phyloP scores from a whole-genome alignment of 2,888 invertebrate species.

The Hybos culiciformis region DNA sequence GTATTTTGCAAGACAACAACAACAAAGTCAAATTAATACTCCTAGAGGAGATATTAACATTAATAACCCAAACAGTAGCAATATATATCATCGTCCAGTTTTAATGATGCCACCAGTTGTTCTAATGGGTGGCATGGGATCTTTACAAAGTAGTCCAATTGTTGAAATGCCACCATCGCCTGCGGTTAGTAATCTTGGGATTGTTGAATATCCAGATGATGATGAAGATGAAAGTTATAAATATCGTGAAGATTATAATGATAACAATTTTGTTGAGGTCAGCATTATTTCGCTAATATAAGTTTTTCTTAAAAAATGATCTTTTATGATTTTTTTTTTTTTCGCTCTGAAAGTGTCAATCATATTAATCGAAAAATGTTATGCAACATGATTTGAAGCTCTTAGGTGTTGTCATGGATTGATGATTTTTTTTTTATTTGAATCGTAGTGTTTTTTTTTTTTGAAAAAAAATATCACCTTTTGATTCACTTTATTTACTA shows the following conservation, averaged over 20 bases:
- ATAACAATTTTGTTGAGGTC: constrained; percentile 34
- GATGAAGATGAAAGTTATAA: constrained; percentile 44
- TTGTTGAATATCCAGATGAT: constrained; percentile 81
- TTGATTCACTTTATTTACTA: too few species aligned
- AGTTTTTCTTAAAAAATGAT: background rate
- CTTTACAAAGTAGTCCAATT: constrained; percentile 44
- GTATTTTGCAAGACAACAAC: background rate
- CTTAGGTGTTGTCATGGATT: constrained; percentile 12
- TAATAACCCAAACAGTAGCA: constrained; percentile 3
- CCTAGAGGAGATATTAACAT: background rate
- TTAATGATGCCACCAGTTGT: constrained; percentile 39
- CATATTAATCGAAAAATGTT: constrained; percentile 10
- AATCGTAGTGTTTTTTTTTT: constrained; percentile 15
- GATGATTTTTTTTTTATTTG: constrained; percentile 15
- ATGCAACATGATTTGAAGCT: constrained; percentile 18
- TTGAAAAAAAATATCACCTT: too few species aligned
- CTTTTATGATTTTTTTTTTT: background rate
- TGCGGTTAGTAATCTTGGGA: constrained; percentile 40
- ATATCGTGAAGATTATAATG: constrained; percentile 1
- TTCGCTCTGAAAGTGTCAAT: too few species aligned
- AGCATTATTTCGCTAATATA: constrained; percentile 17
- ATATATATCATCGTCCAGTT: constrained; percentile 33
- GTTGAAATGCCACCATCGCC: constrained; percentile 50
- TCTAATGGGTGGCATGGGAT: constrained; percentile 35
- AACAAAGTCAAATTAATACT: background rate